Evolutionary conservation across 2,113 vertebrate species (phyloP).

Genomic region (Phaethornis superciliosus): DNA sequence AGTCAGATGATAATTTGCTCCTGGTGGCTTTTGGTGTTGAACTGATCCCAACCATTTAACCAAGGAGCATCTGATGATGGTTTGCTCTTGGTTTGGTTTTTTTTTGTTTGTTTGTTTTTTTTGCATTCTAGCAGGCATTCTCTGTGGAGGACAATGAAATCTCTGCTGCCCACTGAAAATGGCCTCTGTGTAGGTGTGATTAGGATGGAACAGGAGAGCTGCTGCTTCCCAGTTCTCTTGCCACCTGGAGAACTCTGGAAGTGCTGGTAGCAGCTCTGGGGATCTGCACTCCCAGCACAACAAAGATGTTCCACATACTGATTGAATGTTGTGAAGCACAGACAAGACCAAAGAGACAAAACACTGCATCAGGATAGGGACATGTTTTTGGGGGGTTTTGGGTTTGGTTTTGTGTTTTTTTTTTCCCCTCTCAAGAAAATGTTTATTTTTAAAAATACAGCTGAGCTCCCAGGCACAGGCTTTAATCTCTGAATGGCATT

Average conservation of each 20-base stretch:
- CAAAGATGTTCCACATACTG: neutral
- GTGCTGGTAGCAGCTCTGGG: neutral
- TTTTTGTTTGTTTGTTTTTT: neutral
- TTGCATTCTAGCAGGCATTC: neutral
- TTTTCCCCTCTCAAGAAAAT: too few relatives aligned
- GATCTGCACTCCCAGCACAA: neutral
- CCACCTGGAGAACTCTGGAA: neutral
- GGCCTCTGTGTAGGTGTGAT: neutral
- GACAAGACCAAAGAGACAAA: neutral
- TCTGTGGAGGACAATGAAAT: neutral
- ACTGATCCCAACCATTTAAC: neutral
- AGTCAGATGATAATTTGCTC: neutral
- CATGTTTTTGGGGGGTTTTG: too few relatives aligned
- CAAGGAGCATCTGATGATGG: neutral
- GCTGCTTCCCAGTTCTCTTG: neutral
- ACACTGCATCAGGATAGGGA: neutral
- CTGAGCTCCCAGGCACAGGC: neutral
- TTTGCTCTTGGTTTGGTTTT: neutral
- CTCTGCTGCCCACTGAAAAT: neutral
- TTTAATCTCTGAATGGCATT: neutral
- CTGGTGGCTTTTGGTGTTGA: neutral
- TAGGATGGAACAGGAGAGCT: neutral
- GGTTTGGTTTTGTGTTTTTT: neutral
- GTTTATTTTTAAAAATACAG: neutral
- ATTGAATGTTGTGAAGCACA: neutral